phyloP scores from a whole-genome alignment of 2,113 vertebrate species.

The Hyaena hyaena region DNA sequence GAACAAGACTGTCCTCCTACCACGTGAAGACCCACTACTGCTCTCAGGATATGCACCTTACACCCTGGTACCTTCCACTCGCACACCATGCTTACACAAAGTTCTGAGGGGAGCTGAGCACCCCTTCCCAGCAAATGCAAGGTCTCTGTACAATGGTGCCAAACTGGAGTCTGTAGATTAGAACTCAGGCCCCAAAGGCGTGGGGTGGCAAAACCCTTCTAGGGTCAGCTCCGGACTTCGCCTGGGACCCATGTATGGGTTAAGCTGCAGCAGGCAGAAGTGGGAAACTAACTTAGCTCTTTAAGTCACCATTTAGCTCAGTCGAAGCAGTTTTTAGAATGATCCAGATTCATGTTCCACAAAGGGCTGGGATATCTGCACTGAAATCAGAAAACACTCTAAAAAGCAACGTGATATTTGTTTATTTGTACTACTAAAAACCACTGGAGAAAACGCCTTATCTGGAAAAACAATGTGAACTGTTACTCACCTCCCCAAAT shows the following conservation, averaged over 20 bases:
- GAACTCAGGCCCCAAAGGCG: not conserved
- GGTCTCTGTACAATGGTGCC: not conserved
- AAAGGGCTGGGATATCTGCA: not conserved
- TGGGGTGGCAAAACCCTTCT: too few species aligned
- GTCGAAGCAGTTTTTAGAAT: not conserved
- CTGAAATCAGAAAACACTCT: slow-evolving; percentile 11
- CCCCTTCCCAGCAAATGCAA: fast-evolving
- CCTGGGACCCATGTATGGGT: not conserved
- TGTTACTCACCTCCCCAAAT: slow-evolving; percentile 56
- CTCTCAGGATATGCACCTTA: not conserved
- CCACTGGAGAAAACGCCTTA: slow-evolving; percentile 58
- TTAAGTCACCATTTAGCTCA: not conserved
- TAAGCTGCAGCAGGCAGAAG: not conserved
- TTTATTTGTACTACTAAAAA: slow-evolving; percentile 52
- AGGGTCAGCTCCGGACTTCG: not conserved
- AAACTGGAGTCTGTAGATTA: not conserved
- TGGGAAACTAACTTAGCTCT: not conserved
- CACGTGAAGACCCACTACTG: fast-evolving
- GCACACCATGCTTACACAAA: not conserved
- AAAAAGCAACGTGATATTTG: slow-evolving; percentile 49
- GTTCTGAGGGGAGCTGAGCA: not conserved
- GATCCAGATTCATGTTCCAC: not conserved
- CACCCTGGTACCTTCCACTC: not conserved
- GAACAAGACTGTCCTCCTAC: not conserved
- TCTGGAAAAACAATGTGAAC: slow-evolving; percentile 63